phyloP scores from a whole-genome alignment of 2,888 invertebrate genomes.

The Heteromurus nitidus region DNA sequence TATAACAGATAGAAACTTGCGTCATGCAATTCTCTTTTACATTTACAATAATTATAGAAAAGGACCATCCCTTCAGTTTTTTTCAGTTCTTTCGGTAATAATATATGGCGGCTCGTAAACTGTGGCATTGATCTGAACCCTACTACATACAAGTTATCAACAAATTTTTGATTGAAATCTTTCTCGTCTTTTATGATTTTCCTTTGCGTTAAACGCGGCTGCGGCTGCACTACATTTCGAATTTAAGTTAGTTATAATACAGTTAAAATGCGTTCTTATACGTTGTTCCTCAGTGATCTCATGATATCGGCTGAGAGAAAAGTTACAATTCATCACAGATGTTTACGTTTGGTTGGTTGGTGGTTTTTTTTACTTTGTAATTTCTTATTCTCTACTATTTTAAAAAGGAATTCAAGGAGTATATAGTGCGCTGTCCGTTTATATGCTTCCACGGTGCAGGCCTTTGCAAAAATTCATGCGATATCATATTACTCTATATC shows the following conservation, averaged over 20 bases:
- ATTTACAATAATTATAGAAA: background rate
- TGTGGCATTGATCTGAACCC: constrained; percentile 47
- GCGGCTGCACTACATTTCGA: constrained; percentile 57
- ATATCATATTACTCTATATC: too few relatives aligned
- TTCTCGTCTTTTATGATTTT: constrained; percentile 66
- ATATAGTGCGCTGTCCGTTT: constrained; percentile 39
- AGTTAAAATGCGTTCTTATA: constrained; percentile 56
- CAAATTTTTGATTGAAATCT: constrained; percentile 59
- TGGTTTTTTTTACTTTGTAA: constrained; percentile 33
- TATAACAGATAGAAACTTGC: background rate
- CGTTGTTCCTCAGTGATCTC: constrained; percentile 63
- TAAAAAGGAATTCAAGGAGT: constrained; percentile 39
- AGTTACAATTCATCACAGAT: constrained; percentile 67
- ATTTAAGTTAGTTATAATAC: constrained; percentile 38
- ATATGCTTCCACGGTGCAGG: constrained; percentile 27
- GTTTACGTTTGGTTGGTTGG: constrained; percentile 64
- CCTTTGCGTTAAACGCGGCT: constrained; percentile 56
- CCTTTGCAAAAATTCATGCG: background rate
- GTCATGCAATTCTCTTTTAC: background rate
- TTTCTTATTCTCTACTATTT: constrained; percentile 27
- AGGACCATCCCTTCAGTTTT: constrained; percentile 1
- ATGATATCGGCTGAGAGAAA: constrained; percentile 63
- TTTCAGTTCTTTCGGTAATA: constrained; percentile 53
- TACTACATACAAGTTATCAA: constrained; percentile 60
- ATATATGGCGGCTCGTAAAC: constrained; percentile 47